Evolutionary conservation across 1,140 invertebrate genomes (phyloP), one percentile per base, ranked within the genome.

Genomic region (Subanguina moxae): DNA sequence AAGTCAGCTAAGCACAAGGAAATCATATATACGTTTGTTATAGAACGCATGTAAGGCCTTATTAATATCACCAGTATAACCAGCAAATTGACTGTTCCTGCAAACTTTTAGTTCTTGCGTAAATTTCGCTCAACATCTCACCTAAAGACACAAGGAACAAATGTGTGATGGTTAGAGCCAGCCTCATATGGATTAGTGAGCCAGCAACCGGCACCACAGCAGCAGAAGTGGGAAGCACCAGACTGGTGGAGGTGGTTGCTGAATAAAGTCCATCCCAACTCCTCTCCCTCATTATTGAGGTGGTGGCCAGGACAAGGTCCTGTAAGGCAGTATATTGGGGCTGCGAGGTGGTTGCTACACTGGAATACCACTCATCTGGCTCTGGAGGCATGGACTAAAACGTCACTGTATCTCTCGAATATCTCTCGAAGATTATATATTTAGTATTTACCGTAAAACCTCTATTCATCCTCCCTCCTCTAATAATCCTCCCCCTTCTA

Each of bases 21-120:
- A n/a, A 82, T 71, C 78, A 80, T 80, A 59, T 79, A 79, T 21
- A 80, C 78, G 56, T 80, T 80, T n/a, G 76, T 79, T 17, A 82
- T 82, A 8, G 80, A 81, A 17, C 80, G 68, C 65, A 82, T 79
- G 59, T 82, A 82, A 27, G 78, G 78, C 42, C 70, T 70, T n/a
- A 72, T 38, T 19, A 77, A 46, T 38, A 82, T 82, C 3, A 82
- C 63, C 43, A 81, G 62, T 28, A 82, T 74, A 23, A 82, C 70
- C 38, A 82, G 52, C 11, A 82, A 52, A 57, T 81, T 81, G 42
- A 82, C 68, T 43, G 65, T 64, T 45, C 68, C 68, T 70, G 21
- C 43, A 65, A 52, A 52, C 8, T 61, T 61, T 61, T 61, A 25
- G n/a, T 61, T 5, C 58, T 21, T 5, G 27, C 28, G n/a, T n/a